phyloP scores from a whole-genome alignment of 1,140 invertebrate species.

The Chionoecetes opilio region DNA sequence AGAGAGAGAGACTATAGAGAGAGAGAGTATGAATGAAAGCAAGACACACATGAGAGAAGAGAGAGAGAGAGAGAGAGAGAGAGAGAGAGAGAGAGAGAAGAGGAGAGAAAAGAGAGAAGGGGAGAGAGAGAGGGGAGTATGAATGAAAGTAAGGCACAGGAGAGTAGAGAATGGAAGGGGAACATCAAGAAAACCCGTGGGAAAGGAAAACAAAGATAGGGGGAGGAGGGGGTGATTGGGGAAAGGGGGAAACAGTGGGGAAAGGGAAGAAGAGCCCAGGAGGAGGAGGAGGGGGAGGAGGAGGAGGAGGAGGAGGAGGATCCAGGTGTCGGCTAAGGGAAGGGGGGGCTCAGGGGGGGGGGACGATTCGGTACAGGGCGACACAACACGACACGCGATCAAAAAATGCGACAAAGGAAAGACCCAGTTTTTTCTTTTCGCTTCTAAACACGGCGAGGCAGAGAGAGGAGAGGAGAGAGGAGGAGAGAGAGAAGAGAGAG shows the following conservation, averaged over 20 bases:
- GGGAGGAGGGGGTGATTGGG: too few relatives aligned
- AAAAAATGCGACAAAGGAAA: neutral
- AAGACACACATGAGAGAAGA: neutral
- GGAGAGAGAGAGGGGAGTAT: neutral
- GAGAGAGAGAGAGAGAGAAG: conserved; percentile 8
- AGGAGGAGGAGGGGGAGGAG: conserved; percentile 31
- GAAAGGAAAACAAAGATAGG: neutral
- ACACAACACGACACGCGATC: neutral
- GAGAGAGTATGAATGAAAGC: neutral
- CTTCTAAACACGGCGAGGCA: too few relatives aligned
- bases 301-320: neutral
- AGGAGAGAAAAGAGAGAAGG: neutral
- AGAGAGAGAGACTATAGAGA: neutral
- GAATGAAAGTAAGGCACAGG: neutral
- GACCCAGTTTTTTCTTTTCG: neutral
- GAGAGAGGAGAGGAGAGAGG: conserved; percentile 31
- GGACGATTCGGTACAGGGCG: neutral
- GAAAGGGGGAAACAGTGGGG: too few relatives aligned
- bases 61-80: conserved; percentile 34
- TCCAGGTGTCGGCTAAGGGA: neutral
- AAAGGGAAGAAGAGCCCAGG: neutral
- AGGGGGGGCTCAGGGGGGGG: neutral
- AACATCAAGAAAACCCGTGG: neutral
- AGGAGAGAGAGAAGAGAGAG: conserved; percentile 41
- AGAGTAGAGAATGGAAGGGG: neutral